A percentile compares a stretch with the other conserved stretches of the same genome.
These are phyloP conservation scores for Cyphomyrmex costatus DNA, from an alignment of 1,140 invertebrate species.

Conservation along the genomic window DNA sequence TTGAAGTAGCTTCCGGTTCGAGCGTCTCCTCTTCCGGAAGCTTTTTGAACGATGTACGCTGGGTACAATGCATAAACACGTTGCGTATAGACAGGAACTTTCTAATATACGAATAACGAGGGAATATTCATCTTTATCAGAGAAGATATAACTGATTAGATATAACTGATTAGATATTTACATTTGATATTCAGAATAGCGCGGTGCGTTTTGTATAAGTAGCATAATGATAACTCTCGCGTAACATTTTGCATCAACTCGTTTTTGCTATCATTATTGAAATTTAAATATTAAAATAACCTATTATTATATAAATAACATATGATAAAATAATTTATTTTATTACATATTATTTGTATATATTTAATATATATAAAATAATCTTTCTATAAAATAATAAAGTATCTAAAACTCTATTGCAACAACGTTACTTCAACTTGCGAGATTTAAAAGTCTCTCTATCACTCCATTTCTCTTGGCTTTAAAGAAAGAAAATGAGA, in stretches of 20 bases:
- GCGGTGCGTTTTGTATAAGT: not conserved
- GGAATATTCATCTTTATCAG: conserved; percentile 2
- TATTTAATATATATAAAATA: too few species aligned
- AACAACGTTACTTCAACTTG: too few species aligned
- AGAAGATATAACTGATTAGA: not conserved
- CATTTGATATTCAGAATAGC: not conserved
- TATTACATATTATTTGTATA: too few species aligned
- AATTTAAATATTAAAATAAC: not conserved
- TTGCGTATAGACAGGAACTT: conserved; percentile 16
- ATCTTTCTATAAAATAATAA: not conserved
- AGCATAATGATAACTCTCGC: not conserved
- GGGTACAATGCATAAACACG: not conserved
- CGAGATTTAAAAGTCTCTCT: too few species aligned
- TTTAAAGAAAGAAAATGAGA: too few species aligned
- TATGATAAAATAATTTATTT: too few species aligned
- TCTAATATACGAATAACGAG: conserved; percentile 39
- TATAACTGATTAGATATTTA: not conserved
- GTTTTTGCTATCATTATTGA: not conserved
- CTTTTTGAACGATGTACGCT: not conserved
- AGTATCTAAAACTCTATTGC: too few species aligned
- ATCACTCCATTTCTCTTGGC: too few species aligned
- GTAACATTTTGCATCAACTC: not conserved
- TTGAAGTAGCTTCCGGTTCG: conserved; percentile 59
- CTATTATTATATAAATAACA: not conserved
- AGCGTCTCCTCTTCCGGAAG: conserved; percentile 50